Conservation (phyloP, 2,888 invertebrate genomes). For the Drosophila neonasuta region DNA sequence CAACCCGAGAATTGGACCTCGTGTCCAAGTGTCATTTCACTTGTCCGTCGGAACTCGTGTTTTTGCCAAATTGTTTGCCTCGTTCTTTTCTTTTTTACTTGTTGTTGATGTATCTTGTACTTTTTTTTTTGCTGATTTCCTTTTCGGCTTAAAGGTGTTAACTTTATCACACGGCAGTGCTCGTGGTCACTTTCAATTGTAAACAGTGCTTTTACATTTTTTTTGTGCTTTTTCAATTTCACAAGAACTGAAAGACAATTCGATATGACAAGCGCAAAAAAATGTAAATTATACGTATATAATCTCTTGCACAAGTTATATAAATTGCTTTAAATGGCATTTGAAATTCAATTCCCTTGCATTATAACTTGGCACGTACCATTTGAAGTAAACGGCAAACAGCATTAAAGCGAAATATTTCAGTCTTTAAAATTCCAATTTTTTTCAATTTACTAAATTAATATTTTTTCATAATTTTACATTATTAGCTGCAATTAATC, state of each 20-base stretch:
- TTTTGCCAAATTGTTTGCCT: conserved; percentile 56
- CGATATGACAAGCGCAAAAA: conserved; percentile 48
- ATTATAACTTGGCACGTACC: conserved; percentile 60
- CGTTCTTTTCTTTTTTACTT: neutral
- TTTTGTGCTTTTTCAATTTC: conserved; percentile 41
- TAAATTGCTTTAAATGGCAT: conserved; percentile 59
- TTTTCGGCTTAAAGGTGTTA: conserved; percentile 74
- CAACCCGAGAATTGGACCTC: conserved; percentile 62
- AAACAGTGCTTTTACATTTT: conserved; percentile 63
- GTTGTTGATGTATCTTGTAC: conserved; percentile 24
- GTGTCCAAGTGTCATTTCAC: conserved; percentile 70
- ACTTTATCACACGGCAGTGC: conserved; percentile 63
- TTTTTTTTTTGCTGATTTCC: conserved; percentile 49
- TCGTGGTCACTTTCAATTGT: conserved; percentile 46
- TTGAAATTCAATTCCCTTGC: conserved; percentile 34
- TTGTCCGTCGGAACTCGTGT: conserved; percentile 62
- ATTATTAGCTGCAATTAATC: conserved; percentile 14
- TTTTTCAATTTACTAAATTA: neutral
- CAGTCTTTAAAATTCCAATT: neutral
- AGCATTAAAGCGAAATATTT: conserved; percentile 19
- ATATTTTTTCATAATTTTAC: neutral
- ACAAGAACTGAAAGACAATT: conserved; percentile 63
- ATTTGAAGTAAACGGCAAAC: conserved; percentile 18
- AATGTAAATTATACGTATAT: conserved; percentile 14
- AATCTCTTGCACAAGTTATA: conserved; percentile 45